A percentile compares a stretch with the other conserved stretches of the same genome.
phyloP scores from a whole-genome alignment of 2,797 vertebrate species.

The Chrosomus eos region DNA sequence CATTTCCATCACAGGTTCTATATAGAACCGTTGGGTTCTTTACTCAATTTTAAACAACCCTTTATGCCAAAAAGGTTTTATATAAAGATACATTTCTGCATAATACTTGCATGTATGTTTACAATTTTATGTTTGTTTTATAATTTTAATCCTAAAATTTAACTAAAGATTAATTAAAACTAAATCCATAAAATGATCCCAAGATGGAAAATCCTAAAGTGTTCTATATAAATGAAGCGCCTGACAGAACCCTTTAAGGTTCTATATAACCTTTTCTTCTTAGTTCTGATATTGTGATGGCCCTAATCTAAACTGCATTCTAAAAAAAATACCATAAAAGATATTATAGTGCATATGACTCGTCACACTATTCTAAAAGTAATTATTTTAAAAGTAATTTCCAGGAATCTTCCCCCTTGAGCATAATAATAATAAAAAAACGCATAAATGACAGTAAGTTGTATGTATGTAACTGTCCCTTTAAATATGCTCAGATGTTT shows the following conservation, averaged over 20 bases:
- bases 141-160: not conserved
- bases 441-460: not conserved
- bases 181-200: not conserved
- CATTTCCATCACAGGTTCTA: not conserved
- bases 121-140: not conserved
- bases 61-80: not conserved
- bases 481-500: conserved; percentile 9
- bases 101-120: not conserved
- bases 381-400: too few relatives aligned
- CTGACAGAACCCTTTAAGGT: not conserved
- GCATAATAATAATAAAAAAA: not conserved
- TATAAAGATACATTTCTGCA: not conserved
- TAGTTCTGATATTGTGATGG: not conserved
- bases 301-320: not conserved
- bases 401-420: not conserved
- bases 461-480: not conserved
- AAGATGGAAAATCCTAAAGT: not conserved
- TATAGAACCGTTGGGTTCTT: too few relatives aligned
- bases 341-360: not conserved
- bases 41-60: not conserved
- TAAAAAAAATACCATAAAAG: not conserved
- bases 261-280: not conserved
- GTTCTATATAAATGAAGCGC: not conserved
- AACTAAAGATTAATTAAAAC: not conserved
- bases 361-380: not conserved